Evolutionary conservation across 2,113 vertebrate species (phyloP), one percentile per base, ranked within the genome.

Genomic region (Peromyscus polionotus): DNA sequence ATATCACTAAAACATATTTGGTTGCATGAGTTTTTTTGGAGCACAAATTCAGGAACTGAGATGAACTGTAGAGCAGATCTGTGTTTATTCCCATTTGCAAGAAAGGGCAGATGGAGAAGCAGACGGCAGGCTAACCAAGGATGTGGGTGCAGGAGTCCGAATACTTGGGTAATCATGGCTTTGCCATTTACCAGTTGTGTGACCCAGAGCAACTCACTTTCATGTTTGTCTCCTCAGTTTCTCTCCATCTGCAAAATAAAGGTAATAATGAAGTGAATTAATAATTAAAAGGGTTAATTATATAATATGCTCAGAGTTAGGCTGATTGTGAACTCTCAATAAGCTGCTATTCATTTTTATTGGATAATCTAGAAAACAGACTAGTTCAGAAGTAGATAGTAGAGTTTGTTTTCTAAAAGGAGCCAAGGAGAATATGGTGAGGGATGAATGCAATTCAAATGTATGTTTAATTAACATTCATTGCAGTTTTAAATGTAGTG

Each of bases 221-320:
- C 76, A 95, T 59, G 57, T 39, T 91, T 28, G 22, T 33, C 88
- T 73, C 91, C 59, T 77, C 36, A 84, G 75, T 85, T 92, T 95
- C 68, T 73, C 54, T 73, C 54, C 79, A 84, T 84, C 88, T 94
- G 75, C 76, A 88, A 96, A 96, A 90, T 83, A 48, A 86, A 96
- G 83, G 87, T 73, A 67, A 85, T 59, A 73, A 83, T 42, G 33
- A 54, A 51, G 63, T 84, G 45, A 59, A 72, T 57, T n/a, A 63
- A 92, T 54, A 51, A 95, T 63, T 76, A 48, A 95, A 94, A 96
- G 51, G 84, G 42, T 91, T 93, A 70, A 93, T 91, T 61, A 67
- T 14, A 77, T 54, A 90, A 54, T 91, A 14, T 48, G 51, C 51
- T 88, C 94, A 95, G 17, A 95, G 17, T 86, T 63, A 72, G 77